Conservation (phyloP, 2,797 vertebrate species). For the Chiloscyllium punctatum region DNA sequence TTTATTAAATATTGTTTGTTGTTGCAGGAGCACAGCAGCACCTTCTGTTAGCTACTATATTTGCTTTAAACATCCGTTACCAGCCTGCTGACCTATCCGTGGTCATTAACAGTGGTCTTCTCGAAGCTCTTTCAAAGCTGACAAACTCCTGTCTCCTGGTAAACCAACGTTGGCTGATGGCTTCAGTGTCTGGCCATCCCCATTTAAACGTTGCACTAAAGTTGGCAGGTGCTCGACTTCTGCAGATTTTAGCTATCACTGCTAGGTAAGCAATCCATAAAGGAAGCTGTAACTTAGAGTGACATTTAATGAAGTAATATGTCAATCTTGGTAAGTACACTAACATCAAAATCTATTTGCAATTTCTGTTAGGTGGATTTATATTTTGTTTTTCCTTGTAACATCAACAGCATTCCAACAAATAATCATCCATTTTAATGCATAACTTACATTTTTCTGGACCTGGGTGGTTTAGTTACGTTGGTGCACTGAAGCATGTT, state of each 20-base stretch:
- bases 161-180: slow-evolving; percentile 67
- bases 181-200: slow-evolving; percentile 57
- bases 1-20: not conserved
- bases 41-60: slow-evolving; percentile 67
- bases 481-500: not conserved
- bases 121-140: slow-evolving; percentile 64
- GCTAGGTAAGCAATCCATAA: slow-evolving; percentile 54
- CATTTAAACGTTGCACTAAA: slow-evolving; percentile 59
- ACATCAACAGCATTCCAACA: not conserved
- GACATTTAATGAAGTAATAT: not conserved
- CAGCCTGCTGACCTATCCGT: slow-evolving; percentile 66
- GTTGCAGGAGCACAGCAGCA: slow-evolving; percentile 63
- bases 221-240: slow-evolving; percentile 61
- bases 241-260: slow-evolving; percentile 69
- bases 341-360: not conserved
- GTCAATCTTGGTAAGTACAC: not conserved
- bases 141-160: slow-evolving; percentile 64
- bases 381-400: not conserved
- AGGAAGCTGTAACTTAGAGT: no score
- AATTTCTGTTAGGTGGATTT: not conserved
- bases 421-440: not conserved
- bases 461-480: slow-evolving; percentile 5
- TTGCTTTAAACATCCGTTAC: slow-evolving; percentile 67
- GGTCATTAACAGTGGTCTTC: slow-evolving; percentile 61
- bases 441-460: not conserved